Evolutionary conservation across 2,113 vertebrate genomes (phyloP).

Genomic region (Carettochelys insculpta): DNA sequence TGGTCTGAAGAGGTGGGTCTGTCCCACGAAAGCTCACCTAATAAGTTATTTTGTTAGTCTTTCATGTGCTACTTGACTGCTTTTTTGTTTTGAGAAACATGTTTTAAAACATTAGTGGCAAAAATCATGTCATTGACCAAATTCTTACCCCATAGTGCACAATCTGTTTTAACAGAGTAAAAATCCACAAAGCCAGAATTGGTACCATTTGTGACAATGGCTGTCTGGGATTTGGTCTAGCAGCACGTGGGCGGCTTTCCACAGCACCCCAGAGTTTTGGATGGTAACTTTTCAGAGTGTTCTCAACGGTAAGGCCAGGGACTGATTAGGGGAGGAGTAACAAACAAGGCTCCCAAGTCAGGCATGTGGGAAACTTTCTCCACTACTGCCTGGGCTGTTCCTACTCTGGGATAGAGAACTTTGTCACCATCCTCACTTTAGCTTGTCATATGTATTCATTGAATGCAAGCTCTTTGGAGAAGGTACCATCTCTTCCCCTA

Average conservation of each 20-base stretch:
- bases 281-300: not conserved
- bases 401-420: rapidly evolving
- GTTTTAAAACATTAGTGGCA: not conserved
- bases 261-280: not conserved
- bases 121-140: not conserved
- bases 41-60: too few species aligned
- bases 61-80: too few species aligned
- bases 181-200: not conserved
- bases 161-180: not conserved
- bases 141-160: not conserved
- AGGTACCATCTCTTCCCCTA: not conserved
- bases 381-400: not conserved
- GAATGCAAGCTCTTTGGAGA: too few species aligned
- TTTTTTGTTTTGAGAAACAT: not conserved
- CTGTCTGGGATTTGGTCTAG: not conserved
- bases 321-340: rapidly evolving
- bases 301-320: not conserved
- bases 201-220: not conserved
- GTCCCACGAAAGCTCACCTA: too few species aligned
- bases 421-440: not conserved
- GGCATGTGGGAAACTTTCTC: rapidly evolving
- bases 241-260: not conserved
- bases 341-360: not conserved
- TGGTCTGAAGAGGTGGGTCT: too few species aligned
- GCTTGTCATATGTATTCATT: not conserved